phyloP scores from a whole-genome alignment of 2,888 invertebrate genomes.

The Eurytoma californica region DNA sequence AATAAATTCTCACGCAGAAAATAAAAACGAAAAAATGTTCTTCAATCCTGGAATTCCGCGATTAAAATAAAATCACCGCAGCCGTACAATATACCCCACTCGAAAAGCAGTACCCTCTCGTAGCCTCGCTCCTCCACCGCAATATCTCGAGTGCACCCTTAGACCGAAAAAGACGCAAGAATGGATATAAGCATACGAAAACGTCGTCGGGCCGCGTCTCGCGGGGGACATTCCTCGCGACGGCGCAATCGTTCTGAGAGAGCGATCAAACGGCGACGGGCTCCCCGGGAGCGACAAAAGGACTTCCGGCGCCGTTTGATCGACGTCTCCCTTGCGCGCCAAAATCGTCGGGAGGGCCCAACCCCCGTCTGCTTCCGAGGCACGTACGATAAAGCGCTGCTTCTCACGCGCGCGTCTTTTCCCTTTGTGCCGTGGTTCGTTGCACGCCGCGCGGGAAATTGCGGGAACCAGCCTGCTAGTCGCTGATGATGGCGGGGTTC shows the following conservation, averaged over 20 bases:
- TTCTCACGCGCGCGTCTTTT: background rate
- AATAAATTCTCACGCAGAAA: no score
- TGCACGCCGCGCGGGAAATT: background rate
- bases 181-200: background rate
- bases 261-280: constrained; percentile 16
- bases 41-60: no score
- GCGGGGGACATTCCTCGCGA: background rate
- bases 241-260: constrained; percentile 5
- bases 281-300: constrained; percentile 27
- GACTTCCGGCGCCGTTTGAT: constrained; percentile 22
- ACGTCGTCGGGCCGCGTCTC: background rate
- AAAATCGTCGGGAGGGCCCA: background rate
- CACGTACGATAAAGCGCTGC: constrained; percentile 13
- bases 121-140: background rate
- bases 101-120: no score
- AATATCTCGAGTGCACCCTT: background rate
- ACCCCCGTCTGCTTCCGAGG: background rate
- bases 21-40: no score
- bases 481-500: no score
- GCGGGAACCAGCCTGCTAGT: background rate
- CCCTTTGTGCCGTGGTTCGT: background rate
- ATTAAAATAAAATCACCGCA: no score
- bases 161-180: no score
- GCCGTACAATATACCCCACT: no score
- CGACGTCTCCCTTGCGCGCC: constrained; percentile 3